phyloP scores from a whole-genome alignment of 2,888 invertebrate species.

The Leptinotarsa rubiginosa region DNA sequence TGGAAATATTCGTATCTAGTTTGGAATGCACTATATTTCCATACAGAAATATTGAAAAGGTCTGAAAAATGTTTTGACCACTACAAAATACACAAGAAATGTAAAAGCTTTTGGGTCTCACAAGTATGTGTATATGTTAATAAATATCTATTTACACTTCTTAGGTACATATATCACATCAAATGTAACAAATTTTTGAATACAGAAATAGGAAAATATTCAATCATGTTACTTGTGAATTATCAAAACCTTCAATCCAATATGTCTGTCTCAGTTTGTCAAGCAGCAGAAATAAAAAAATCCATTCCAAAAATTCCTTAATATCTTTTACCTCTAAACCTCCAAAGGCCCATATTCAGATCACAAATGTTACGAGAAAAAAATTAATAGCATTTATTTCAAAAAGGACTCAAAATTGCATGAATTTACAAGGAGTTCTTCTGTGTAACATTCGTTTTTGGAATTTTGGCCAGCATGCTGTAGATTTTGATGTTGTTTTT shows the following conservation, averaged over 20 bases:
- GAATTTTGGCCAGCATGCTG: conserved; percentile 64
- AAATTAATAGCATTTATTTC: conserved; percentile 20
- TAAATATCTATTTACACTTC: too few relatives aligned
- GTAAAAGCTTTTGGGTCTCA: too few relatives aligned
- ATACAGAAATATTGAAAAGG: too few relatives aligned
- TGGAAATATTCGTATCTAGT: too few relatives aligned
- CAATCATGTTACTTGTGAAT: too few relatives aligned
- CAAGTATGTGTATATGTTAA: too few relatives aligned
- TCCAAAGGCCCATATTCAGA: conserved; percentile 68
- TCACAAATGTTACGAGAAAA: conserved; percentile 65
- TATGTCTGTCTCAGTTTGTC: background rate
- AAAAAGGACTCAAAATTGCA: conserved; percentile 17
- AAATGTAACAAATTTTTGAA: too few relatives aligned
- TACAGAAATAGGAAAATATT: too few relatives aligned
- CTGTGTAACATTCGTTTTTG: conserved; percentile 64
- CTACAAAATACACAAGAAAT: too few relatives aligned
- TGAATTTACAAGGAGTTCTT: conserved; percentile 26
- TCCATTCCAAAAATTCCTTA: background rate
- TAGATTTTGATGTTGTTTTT: conserved; percentile 53
- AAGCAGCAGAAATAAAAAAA: background rate
- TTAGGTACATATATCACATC: too few relatives aligned
- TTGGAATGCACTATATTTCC: too few relatives aligned
- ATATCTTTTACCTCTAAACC: conserved; percentile 1
- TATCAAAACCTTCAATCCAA: background rate
- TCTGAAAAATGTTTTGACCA: too few relatives aligned